Evolutionary conservation across 2,797 vertebrate species (phyloP), one percentile per base, ranked within the genome.

Genomic region (Anguilla marmorata): DNA sequence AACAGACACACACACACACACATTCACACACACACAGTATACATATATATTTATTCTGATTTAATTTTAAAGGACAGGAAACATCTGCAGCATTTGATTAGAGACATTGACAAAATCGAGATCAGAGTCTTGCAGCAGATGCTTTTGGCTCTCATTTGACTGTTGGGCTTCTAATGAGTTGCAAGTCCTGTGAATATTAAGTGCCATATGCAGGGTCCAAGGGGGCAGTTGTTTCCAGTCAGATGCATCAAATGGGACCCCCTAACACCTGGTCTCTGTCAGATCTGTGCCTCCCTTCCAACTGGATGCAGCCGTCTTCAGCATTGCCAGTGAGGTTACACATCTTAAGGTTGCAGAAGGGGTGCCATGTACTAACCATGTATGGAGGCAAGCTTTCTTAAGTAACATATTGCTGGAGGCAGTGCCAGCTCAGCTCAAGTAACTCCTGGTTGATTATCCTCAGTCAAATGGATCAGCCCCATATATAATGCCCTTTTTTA

Each of bases 131-230:
- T 90, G 94, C 93, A 95, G 92, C 95, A 96, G 95, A 95, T 96
- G 96, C 95, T 94, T 94, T 92, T 91, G 93, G 93, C 69, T 48
- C 94, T 93, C 93, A 93, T 92, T 93, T 95, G 93, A 93, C 94
- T 94, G 93, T 90, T 90, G 92, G 92, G 92, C 91, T 91, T 93
- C 93, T 96, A 96, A 96, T 96, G 95, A 96, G 95, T 96, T 94
- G 92, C 91, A 91, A 94, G 95, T 92, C 93, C 92, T 93, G 94
- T 94, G 95, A 96, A 96, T 96, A 94, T 92, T 95, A 96, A 96
- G 94, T 95, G 95, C 93, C 95, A 95, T 95, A 93, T 95, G 94
- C 95, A 92, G 95, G 93, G 93, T 96, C 95, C 94, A 95, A 95
- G 92, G 93, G 93, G 94, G 91, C 89, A 92, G 92, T 93, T 96